Conservation (phyloP, 2,113 vertebrate genomes). For the Loxodonta africana region DNA sequence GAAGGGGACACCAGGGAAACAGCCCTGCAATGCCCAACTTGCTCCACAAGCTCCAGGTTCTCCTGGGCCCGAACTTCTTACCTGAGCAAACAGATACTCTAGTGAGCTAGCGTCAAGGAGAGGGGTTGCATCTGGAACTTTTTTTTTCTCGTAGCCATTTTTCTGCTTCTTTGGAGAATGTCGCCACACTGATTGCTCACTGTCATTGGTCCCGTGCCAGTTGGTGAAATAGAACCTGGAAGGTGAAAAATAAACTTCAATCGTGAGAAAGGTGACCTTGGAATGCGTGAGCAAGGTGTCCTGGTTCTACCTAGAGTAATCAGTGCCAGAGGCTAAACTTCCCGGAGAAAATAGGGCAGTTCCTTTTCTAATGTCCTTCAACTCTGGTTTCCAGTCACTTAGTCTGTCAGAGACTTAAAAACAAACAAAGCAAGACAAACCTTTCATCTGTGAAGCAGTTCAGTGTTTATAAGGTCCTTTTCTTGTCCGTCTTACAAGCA, state of each 20-base stretch:
- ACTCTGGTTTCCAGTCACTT: not conserved
- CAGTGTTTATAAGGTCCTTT: not conserved
- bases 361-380: not conserved
- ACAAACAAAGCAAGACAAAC: not conserved
- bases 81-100: conserved; percentile 97
- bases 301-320: not conserved
- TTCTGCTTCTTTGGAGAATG: conserved; percentile 94
- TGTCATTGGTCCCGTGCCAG: conserved; percentile 97
- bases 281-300: not conserved
- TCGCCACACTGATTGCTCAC: conserved; percentile 95
- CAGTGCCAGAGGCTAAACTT: not conserved
- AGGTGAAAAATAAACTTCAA: not conserved
- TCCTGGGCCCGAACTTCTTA: conserved; percentile 74
- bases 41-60: not conserved
- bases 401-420: not conserved
- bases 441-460: not conserved
- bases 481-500: not conserved
- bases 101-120: conserved; percentile 94
- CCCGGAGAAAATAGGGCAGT: not conserved
- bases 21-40: not conserved
- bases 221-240: conserved; percentile 97
- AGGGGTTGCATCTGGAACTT: conserved; percentile 92
- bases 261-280: not conserved
- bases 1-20: not conserved
- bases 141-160: conserved; percentile 88